phyloP scores from a whole-genome alignment of 1,140 invertebrate species.

The Brachionus angularis region DNA sequence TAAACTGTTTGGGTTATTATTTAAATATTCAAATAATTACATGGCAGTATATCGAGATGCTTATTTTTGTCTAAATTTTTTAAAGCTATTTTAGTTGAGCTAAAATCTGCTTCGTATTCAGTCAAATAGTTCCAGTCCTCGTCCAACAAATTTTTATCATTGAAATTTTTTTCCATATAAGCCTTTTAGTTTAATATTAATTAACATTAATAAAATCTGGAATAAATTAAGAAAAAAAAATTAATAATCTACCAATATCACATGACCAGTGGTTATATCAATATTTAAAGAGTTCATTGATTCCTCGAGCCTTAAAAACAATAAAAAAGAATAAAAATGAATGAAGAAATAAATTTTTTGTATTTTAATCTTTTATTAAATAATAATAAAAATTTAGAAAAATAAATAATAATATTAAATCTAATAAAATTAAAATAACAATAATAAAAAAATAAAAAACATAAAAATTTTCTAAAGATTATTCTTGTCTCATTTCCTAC shows the following conservation, averaged over 20 bases:
- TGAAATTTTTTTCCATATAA: slow-evolving; percentile 97
- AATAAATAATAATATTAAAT: neutral
- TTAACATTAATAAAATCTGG: too few species aligned
- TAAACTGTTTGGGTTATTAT: neutral
- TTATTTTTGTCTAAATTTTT: slow-evolving; percentile 79
- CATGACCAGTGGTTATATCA: slow-evolving; percentile 98
- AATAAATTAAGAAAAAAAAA: neutral
- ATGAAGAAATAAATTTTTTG: too few species aligned
- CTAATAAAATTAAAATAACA: slow-evolving; percentile 20
- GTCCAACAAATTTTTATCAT: slow-evolving; percentile 89
- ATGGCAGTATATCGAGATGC: slow-evolving; percentile 75
- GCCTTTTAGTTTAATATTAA: too few species aligned
- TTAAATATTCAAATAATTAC: slow-evolving; percentile 46
- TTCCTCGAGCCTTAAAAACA: slow-evolving; percentile 66
- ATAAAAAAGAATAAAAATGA: too few species aligned
- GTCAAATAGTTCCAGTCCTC: slow-evolving; percentile 91
- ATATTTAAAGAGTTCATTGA: slow-evolving; percentile 83
- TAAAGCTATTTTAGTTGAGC: slow-evolving; percentile 61
- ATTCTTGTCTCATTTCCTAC: too few species aligned
- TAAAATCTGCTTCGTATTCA: slow-evolving; percentile 88
- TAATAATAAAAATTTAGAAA: slow-evolving; percentile 1
- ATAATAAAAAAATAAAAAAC: slow-evolving; percentile 5
- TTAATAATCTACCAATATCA: slow-evolving; percentile 70
- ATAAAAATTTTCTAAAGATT: neutral
- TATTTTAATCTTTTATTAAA: too few species aligned